Percentiles rank a stretch among this genome's conserved stretches.
Evolutionary conservation across 2,888 invertebrate genomes (phyloP).

Genomic region (Aphidoletes aphidimyza): DNA sequence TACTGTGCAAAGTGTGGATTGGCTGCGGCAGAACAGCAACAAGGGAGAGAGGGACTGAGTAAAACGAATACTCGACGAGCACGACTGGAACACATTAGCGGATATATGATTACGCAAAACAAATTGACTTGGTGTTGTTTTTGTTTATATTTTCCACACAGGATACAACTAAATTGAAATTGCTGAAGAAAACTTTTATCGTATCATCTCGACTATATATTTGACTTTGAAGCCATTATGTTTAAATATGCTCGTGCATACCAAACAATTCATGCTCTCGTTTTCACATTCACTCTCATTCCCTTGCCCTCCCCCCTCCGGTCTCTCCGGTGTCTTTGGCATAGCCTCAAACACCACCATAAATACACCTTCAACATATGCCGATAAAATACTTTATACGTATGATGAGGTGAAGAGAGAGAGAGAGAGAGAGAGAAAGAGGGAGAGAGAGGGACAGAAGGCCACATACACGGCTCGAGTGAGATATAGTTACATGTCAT

Average conservation of each 20-base stretch:
- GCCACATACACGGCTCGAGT: too few species aligned
- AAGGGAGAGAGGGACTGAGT: neutral
- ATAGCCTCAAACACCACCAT: neutral
- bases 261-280: neutral
- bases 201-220: constrained; percentile 52
- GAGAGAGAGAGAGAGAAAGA: neutral
- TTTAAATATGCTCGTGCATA: constrained; percentile 51
- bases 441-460: neutral
- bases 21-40: too few species aligned
- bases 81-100: constrained; percentile 39
- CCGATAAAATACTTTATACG: neutral
- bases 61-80: too few species aligned
- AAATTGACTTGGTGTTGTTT: constrained; percentile 54
- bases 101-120: constrained; percentile 45
- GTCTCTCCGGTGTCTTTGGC: too few species aligned
- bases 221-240: constrained; percentile 52
- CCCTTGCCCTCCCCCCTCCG: too few species aligned
- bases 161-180: constrained; percentile 53
- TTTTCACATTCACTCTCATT: neutral
- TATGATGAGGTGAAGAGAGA: neutral
- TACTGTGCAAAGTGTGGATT: too few species aligned
- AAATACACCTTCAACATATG: neutral
- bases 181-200: constrained; percentile 53
- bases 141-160: constrained; percentile 53
- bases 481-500: neutral